phyloP scores from a whole-genome alignment of 2,113 vertebrate genomes.

The Osmerus mordax region DNA sequence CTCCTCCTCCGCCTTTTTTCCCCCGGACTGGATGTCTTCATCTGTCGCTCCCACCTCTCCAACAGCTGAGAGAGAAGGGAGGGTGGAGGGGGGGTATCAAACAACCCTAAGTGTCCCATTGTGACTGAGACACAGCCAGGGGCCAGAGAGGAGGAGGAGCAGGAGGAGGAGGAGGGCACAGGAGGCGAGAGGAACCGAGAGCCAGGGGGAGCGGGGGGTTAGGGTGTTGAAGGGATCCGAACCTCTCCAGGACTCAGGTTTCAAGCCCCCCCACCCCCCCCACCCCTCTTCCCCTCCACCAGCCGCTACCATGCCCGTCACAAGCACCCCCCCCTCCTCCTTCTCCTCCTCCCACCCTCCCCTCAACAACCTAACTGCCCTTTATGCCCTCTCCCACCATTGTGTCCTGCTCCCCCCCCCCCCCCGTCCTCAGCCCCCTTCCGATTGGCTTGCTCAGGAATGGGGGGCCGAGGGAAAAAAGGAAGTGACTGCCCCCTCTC shows the following conservation, averaged over 20 bases:
- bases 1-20: conserved; percentile 18
- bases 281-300: conserved; percentile 35
- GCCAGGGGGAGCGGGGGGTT: conserved; percentile 19
- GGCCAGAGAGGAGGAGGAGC: conserved; percentile 30
- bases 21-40: conserved; percentile 35
- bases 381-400: conserved; percentile 63
- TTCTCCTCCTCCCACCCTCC: conserved; percentile 22
- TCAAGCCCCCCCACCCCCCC: conserved; percentile 44
- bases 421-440: conserved; percentile 36
- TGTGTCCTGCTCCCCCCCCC: conserved; percentile 46
- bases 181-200: too few relatives aligned
- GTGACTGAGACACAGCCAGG: conserved; percentile 45
- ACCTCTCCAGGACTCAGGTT: conserved; percentile 61
- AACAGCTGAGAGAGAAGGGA: conserved; percentile 9
- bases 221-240: conserved; percentile 32
- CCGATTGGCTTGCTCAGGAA: conserved; percentile 73
- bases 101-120: conserved; percentile 39
- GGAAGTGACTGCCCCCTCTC: conserved; percentile 67
- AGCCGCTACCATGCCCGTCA: background rate
- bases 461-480: conserved; percentile 46
- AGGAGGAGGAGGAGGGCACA: background rate
- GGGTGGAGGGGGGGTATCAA: conserved; percentile 38
- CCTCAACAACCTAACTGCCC: conserved; percentile 41
- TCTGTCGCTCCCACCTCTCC: conserved; percentile 40
- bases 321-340: conserved; percentile 24